A percentile compares a stretch with the other conserved stretches of the same genome.
Conservation (phyloP, 2,888 invertebrate species). For the Plebejus melissa region DNA sequence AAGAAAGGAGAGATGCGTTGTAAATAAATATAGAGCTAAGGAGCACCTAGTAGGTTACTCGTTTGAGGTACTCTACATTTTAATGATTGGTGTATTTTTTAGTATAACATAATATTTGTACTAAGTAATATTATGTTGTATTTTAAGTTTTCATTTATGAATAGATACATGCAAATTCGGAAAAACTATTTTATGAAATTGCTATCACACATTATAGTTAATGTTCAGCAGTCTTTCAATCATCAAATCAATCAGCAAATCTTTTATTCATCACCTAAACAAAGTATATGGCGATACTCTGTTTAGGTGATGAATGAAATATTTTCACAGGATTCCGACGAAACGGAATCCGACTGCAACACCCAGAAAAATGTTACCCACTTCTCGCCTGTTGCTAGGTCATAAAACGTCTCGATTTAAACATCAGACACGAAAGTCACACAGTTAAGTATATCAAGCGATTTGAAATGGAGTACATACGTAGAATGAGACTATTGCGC, state of each 20-base stretch:
- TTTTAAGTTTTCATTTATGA: too few species aligned
- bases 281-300: too few species aligned
- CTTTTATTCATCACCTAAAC: too few species aligned
- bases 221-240: too few species aligned
- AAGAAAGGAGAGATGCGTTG: not conserved
- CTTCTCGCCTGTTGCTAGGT: slow-evolving; percentile 1
- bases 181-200: too few species aligned
- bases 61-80: not conserved
- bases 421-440: slow-evolving; percentile 25
- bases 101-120: too few species aligned
- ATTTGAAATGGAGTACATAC: slow-evolving; percentile 38
- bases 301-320: too few species aligned
- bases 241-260: too few species aligned
- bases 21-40: not conserved
- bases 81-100: not conserved
- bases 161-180: too few species aligned
- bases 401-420: slow-evolving; percentile 19
- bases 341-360: not conserved
- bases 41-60: not conserved
- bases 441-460: slow-evolving; percentile 34
- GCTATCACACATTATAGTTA: too few species aligned
- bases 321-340: not conserved
- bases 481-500: slow-evolving; percentile 43
- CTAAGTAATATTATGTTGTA: too few species aligned
- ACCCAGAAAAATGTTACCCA: not conserved